These are phyloP conservation scores for Perdita meconis DNA, from an alignment of 2,888 invertebrate genomes.

Conservation along the genomic window DNA sequence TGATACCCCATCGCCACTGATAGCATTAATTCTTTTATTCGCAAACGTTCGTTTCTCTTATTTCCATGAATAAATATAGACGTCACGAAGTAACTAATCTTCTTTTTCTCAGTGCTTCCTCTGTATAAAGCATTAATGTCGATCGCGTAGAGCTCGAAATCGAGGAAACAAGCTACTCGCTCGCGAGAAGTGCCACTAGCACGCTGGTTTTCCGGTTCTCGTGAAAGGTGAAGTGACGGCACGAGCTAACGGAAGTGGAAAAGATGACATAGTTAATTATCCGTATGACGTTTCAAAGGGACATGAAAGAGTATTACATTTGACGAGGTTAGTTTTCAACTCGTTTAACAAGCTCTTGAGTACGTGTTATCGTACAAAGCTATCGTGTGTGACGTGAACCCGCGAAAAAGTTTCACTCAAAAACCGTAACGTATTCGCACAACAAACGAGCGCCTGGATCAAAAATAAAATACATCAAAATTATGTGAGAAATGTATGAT, in stretches of 20 bases:
- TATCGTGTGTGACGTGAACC: conserved; percentile 14
- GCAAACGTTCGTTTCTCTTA: too few species aligned
- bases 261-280: conserved; percentile 65
- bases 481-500: not conserved
- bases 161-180: conserved; percentile 34
- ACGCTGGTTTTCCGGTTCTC: conserved; percentile 38
- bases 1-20: too few species aligned
- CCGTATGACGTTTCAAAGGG: conserved; percentile 57
- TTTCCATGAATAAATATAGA: too few species aligned
- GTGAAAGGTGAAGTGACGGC: conserved; percentile 29
- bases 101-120: not conserved
- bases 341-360: conserved; percentile 56
- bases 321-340: conserved; percentile 56
- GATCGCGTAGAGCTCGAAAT: conserved; percentile 23
- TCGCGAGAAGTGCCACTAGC: conserved; percentile 32
- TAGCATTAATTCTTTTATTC: too few species aligned
- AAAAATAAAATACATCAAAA: too few species aligned
- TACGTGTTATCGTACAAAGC: conserved; percentile 15
- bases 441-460: not conserved
- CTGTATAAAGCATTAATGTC: conserved; percentile 26
- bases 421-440: conserved; percentile 4
- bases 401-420: conserved; percentile 17
- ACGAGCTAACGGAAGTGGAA: conserved; percentile 49
- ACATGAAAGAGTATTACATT: conserved; percentile 50
- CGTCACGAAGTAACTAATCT: too few species aligned